phyloP scores from a whole-genome alignment of 2,113 vertebrate genomes.

The Alectura lathami region DNA sequence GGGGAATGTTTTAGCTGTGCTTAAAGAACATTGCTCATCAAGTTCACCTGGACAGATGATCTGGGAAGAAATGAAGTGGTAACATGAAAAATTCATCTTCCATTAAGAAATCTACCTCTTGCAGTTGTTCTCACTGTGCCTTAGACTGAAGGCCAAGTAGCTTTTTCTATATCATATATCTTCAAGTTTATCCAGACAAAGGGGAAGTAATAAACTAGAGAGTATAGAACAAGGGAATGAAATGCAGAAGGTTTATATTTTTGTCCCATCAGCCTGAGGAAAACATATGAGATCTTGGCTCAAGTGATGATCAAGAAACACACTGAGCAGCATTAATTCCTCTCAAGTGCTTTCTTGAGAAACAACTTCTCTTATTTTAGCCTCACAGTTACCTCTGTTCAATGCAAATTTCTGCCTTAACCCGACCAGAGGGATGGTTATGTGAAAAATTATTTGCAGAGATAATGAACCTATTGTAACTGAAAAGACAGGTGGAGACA shows the following conservation, averaged over 20 bases:
- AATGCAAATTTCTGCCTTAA: conserved; percentile 13
- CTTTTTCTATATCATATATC: background rate
- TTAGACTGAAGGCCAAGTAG: conserved; percentile 27
- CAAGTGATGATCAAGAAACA: background rate
- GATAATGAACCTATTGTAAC: background rate
- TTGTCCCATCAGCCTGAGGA: background rate
- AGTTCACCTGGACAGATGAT: background rate
- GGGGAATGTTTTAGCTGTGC: background rate
- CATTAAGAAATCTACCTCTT: background rate
- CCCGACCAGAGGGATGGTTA: background rate
- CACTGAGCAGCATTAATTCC: background rate
- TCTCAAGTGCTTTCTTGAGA: background rate
- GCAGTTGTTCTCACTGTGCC: background rate
- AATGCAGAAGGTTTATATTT: background rate
- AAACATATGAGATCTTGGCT: conserved; percentile 8
- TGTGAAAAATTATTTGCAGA: conserved; percentile 18
- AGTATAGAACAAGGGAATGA: conserved; percentile 2
- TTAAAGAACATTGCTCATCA: background rate
- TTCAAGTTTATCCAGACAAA: conserved; percentile 6
- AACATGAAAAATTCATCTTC: background rate
- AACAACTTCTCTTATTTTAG: conserved; percentile 8
- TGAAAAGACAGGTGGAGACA: background rate
- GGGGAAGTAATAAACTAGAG: conserved; percentile 45
- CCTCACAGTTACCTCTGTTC: background rate
- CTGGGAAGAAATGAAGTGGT: background rate